Evolutionary conservation across 2,113 vertebrate species (phyloP), one percentile per base, ranked within the genome.

Genomic region (Aphelocoma coerulescens): DNA sequence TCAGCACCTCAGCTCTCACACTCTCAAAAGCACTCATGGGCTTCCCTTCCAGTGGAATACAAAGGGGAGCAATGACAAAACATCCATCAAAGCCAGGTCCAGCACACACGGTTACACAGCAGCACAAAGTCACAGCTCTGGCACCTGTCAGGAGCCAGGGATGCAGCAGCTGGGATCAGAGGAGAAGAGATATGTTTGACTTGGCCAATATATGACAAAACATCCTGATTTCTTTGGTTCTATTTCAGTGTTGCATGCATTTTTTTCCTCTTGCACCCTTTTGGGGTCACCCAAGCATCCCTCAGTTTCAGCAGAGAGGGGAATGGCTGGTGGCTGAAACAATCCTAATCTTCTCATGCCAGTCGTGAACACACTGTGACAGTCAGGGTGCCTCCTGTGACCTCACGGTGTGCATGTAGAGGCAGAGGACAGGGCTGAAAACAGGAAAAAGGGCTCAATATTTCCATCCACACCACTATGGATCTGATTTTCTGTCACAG

Each of bases 341-440:
- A 59, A 63, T 73, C 20, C 24, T 0, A 0, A 16, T 15, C 27
- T 27, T 33, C 28, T 49, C 1, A 0, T n/a, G 35, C 10, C 58
- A 39, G 22, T 37, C 1, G 0, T 23, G 28, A 66, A 26, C 0
- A 0, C 20, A 37, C 19, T 66, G 32, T 58, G 55, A 43, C 1
- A 46, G 35, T 22, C 89, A 73, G 67, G 46, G 46, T 52, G 37
- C 7, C 5, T 26, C 5, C 55, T 1, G 0, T 48, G 55, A 20
- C 41, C 46, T 85, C 66, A 55, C 2, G 0, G 43, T 7, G 33
- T 20, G 68, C 46, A 10, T 2, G 17, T 2, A 41, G 46, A 33
- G 46, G 17, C 59, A 87, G 68, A 91, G 51, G 11, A 43, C 39
- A 48, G 57, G 62, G 57, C 28, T 67, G 63, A 88, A 83, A 74